Evolutionary conservation across 2,888 invertebrate species (phyloP).

Genomic region (Cryptocephalus primarius): DNA sequence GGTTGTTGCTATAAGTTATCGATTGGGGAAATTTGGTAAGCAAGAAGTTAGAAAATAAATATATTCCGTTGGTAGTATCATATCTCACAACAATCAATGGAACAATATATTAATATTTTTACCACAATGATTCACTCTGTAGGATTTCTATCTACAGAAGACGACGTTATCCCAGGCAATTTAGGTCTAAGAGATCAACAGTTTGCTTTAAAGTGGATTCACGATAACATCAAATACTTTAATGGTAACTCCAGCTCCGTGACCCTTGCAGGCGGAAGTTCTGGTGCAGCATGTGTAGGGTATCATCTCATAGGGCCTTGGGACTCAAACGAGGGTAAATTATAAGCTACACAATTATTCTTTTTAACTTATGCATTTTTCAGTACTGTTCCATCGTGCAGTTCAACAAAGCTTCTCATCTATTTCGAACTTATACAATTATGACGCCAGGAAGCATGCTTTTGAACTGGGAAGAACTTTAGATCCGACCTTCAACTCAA

Average conservation of each 20-base stretch:
- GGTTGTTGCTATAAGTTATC: conserved; percentile 4
- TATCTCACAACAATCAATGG: too few species aligned
- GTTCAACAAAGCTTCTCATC: conserved; percentile 8
- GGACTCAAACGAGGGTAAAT: conserved; percentile 1
- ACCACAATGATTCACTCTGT: background rate
- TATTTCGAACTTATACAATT: conserved; percentile 6
- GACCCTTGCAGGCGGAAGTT: conserved; percentile 6
- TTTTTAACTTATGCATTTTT: background rate
- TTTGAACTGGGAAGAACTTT: conserved; percentile 5
- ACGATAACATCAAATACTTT: conserved; percentile 3
- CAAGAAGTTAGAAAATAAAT: too few species aligned
- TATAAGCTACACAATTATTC: too few species aligned
- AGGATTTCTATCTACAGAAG: conserved; percentile 5
- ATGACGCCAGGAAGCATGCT: conserved; percentile 5
- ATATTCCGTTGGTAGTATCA: too few species aligned
- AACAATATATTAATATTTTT: too few species aligned
- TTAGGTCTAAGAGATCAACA: conserved; percentile 5
- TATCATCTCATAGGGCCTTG: conserved; percentile 4
- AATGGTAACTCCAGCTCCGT: conserved; percentile 5
- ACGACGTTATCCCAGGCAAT: conserved; percentile 7
- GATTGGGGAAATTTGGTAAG: conserved; percentile 2
- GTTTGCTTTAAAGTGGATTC: conserved; percentile 4
- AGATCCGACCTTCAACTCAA: conserved; percentile 1
- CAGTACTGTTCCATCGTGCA: conserved; percentile 7
- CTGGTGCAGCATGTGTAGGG: conserved; percentile 3